Evolutionary conservation across 2,113 vertebrate species (phyloP).

Genomic region (Ceyx cyanopectus): DNA sequence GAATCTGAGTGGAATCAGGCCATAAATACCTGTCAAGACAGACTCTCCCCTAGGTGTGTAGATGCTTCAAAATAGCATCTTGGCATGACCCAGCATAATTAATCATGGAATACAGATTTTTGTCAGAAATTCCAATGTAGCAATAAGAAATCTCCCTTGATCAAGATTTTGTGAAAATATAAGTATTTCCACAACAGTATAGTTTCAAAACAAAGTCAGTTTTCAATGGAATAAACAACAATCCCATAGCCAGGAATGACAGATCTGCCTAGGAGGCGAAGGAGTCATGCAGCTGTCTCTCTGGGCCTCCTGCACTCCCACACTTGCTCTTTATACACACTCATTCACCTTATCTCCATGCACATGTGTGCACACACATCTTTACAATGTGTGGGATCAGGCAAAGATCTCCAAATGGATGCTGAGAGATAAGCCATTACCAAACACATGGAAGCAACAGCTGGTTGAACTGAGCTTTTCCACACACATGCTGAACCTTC

Average conservation of each 20-base stretch:
- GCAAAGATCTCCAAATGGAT: not conserved
- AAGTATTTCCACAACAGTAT: not conserved
- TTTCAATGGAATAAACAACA: conserved; percentile 39
- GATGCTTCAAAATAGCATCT: not conserved
- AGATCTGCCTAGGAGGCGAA: conserved; percentile 6
- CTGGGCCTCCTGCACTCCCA: not conserved
- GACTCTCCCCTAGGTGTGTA: not conserved
- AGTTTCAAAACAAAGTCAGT: not conserved
- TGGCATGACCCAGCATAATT: not conserved
- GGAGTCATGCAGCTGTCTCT: not conserved
- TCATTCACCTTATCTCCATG: not conserved
- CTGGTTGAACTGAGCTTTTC: not conserved
- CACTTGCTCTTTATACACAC: not conserved
- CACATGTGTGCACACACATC: fast-evolving
- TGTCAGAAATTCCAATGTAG: not conserved
- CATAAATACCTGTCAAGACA: not conserved
- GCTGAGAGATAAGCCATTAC: fast-evolving
- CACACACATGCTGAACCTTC: fast-evolving
- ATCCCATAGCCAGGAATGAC: conserved; percentile 19
- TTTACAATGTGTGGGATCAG: fast-evolving
- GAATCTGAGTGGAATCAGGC: not conserved
- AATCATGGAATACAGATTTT: not conserved
- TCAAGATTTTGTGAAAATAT: not conserved
- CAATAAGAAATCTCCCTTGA: not conserved
- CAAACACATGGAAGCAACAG: not conserved